A percentile compares a stretch with the other conserved stretches of the same genome.
phyloP scores from a whole-genome alignment of 2,113 vertebrate genomes.

The Muscicapa adusta region DNA sequence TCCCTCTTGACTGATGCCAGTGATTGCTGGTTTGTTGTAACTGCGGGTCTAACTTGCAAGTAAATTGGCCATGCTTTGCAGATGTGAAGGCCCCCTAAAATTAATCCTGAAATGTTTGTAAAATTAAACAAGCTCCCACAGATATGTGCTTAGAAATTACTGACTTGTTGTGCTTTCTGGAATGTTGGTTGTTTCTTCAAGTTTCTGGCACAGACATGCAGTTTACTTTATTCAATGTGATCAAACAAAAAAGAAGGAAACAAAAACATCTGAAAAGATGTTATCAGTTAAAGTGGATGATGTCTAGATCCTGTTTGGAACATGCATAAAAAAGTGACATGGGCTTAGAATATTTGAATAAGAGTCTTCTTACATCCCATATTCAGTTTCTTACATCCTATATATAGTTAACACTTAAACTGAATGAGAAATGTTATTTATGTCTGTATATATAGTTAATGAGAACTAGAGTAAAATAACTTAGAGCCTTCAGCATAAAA shows the following conservation, averaged over 20 bases:
- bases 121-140: neutral
- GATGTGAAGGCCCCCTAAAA: neutral
- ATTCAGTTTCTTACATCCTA: fast-evolving
- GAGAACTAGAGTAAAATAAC: neutral
- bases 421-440: neutral
- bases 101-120: neutral
- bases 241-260: neutral
- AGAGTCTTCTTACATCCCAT: neutral
- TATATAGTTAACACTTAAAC: neutral
- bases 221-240: neutral
- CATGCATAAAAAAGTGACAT: neutral
- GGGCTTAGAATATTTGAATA: neutral
- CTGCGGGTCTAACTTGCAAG: neutral
- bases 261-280: neutral
- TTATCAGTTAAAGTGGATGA: neutral
- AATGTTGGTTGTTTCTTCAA: neutral
- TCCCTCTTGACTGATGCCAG: neutral
- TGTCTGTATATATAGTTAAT: neutral
- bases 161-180: neutral
- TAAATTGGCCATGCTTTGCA: neutral
- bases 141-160: neutral
- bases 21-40: neutral
- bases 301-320: neutral
- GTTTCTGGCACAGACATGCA: neutral
- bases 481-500: neutral